Evolutionary conservation across 2,113 vertebrate species (phyloP), one percentile per base, ranked within the genome.

Genomic region (Cheirogaleus medius): DNA sequence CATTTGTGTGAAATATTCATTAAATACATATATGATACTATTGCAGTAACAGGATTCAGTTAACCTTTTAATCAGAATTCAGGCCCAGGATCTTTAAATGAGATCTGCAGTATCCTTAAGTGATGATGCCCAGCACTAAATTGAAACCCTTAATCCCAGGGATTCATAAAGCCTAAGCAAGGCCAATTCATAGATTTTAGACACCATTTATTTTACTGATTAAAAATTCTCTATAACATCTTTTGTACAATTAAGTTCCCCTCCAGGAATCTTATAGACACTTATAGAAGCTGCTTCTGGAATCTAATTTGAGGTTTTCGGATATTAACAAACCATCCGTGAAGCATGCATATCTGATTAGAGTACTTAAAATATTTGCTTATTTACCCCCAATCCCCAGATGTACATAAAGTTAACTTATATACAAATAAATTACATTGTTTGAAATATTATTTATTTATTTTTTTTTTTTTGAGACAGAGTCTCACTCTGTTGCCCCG

Each of bases 291-390:
- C 32, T 44, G 3, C 6, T 37, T 90, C 49, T 74, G 63, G 44
- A 92, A 84, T 60, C 11, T 73, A 42, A 92, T 77, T 37, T 68
- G 68, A 37, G 13, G 12, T 66, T 94, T 90, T 54, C 27, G 71
- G 76, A 49, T 80, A 34, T 47, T 56, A 92, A 68, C 49, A 66
- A 69, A 86, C 13, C 8, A 83, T 66, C 2, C 44, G 80, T 88
- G 32, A 85, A 76, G 9, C 25, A 64, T 58, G 9, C 17, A 12
- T 44, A 23, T 9, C 15, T 69, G 23, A 88, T 88, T 81, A 68
- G 39, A 95, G 37, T 52, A 88, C 34, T 93, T 77, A 88, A 90
- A 80, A 91, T 58, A 42, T 87, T 85, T 76, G 17, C n/a, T 91
- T 15, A 34, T 15, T 94, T 73, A 76, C 6, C n/a, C 9, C 11